A percentile compares a stretch with the other conserved stretches of the same genome.
Conservation (phyloP, 2,797 vertebrate genomes). For the Euthynnus affinis region DNA sequence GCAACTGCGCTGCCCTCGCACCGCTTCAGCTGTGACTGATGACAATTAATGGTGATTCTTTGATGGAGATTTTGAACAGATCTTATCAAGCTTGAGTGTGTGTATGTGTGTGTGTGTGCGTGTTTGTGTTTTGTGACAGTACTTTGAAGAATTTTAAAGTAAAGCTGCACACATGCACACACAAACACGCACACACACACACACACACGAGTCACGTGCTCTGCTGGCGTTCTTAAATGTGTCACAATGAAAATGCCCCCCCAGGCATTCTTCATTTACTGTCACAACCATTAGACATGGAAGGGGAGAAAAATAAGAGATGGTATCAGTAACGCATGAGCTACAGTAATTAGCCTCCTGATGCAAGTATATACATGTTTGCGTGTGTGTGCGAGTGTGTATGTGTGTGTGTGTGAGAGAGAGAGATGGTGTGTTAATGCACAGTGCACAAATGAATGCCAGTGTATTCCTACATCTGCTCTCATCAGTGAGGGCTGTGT, state of each 20-base stretch:
- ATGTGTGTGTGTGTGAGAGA: slow-evolving; percentile 34
- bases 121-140: slow-evolving; percentile 65
- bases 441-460: slow-evolving; percentile 54
- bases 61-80: slow-evolving; percentile 78
- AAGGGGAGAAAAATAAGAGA: slow-evolving; percentile 81
- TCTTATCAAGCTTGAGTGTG: slow-evolving; percentile 63
- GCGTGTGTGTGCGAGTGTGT: slow-evolving; percentile 39
- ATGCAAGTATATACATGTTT: slow-evolving; percentile 73
- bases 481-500: slow-evolving; percentile 67
- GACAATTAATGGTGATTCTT: slow-evolving; percentile 79
- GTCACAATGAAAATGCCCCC: slow-evolving; percentile 81
- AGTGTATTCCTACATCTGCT: slow-evolving; percentile 66
- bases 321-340: slow-evolving; percentile 85
- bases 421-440: slow-evolving; percentile 57
- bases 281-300: slow-evolving; percentile 87
- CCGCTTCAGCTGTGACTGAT: slow-evolving; percentile 75
- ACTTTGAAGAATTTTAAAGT: slow-evolving; percentile 78
- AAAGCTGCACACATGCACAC: slow-evolving; percentile 44
- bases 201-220: slow-evolving; percentile 59
- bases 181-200: slow-evolving; percentile 25
- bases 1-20: slow-evolving; percentile 47
- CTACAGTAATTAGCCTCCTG: slow-evolving; percentile 84
- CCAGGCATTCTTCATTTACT: slow-evolving; percentile 85
- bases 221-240: slow-evolving; percentile 75
- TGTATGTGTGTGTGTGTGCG: slow-evolving; percentile 27